A percentile compares a stretch with the other conserved stretches of the same genome.
phyloP scores from a whole-genome alignment of 2,113 vertebrate genomes.

The Ochotona curzoniae region DNA sequence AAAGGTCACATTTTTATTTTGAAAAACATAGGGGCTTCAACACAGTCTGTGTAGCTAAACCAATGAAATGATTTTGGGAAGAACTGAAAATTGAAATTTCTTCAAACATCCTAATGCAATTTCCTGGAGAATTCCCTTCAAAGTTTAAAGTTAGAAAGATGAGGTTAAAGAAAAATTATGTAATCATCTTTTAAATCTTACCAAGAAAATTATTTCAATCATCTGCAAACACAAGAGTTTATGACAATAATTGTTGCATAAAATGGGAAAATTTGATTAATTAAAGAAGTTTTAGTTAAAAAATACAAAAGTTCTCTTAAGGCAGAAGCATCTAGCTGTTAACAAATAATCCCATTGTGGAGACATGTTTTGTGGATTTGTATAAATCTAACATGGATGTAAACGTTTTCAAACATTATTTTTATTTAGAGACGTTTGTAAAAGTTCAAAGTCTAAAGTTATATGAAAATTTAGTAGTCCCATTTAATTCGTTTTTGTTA shows the following conservation, averaged over 20 bases:
- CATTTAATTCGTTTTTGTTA: neutral
- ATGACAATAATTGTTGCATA: constrained; percentile 2
- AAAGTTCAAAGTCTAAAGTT: neutral
- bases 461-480: constrained; percentile 34
- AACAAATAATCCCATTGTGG: neutral
- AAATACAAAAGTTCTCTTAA: neutral
- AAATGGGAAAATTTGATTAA: constrained; percentile 3
- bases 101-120: neutral
- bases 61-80: constrained; percentile 20
- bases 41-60: neutral
- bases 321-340: neutral
- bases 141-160: neutral
- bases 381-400: neutral
- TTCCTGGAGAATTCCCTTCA: constrained; percentile 12
- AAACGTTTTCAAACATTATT: neutral
- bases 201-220: constrained; percentile 29
- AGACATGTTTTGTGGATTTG: neutral
- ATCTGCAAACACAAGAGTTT: neutral
- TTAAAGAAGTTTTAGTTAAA: constrained; percentile 27
- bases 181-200: constrained; percentile 13
- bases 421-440: constrained; percentile 29
- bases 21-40: neutral
- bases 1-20: neutral
- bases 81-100: constrained; percentile 30
- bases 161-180: neutral